Evolutionary conservation across 2,888 invertebrate species (phyloP), one percentile per base, ranked within the genome.

Genomic region (Sarcophaga caerulescens): DNA sequence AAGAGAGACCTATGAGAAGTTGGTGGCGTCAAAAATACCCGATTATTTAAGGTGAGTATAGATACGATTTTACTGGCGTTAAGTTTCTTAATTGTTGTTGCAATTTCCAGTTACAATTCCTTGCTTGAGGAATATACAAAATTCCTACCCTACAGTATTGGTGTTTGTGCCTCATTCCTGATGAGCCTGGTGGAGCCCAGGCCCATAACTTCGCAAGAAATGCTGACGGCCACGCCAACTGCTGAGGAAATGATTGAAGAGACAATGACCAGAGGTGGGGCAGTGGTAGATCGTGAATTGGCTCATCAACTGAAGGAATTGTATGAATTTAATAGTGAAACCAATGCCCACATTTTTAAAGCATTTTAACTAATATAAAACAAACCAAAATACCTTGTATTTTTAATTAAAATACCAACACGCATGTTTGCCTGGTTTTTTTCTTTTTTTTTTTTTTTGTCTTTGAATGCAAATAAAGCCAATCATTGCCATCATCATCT

Each of bases 61-160:
- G 25, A 17, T 47, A 14, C 47, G 2, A 14, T 47, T 14, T 14
- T 14, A 14, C 0, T 52, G 35, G 8, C 35, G 8, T 35, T 35
- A 35, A 8, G 8, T 52, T 3, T 17, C 17, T 3, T 52, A 52
- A 52, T 52, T 14, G 14, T 68, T 81, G 3, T 35, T 63, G 23
- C 8, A 6, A 17, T 21, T 77, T 77, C 3, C 60, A 93, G 93
- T 57, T 89, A 90, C 5, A 87, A 89, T 3, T 84, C 83, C 8
- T 87, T 93, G 44, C 84, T 93, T 0, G 89, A 89, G 75, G 93
- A 93, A 87, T 93, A 92, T 76, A 88, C 91, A 2, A 88, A 88
- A 5, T 90, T 90, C 35, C 75, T 92, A 62, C 92, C 93, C 0
- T 91, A 90, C 71, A 88, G 90, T 44, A 82, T 90, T 10, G 60